Evolutionary conservation across 1,140 invertebrate species (phyloP).

Genomic region (Magallana angulata): DNA sequence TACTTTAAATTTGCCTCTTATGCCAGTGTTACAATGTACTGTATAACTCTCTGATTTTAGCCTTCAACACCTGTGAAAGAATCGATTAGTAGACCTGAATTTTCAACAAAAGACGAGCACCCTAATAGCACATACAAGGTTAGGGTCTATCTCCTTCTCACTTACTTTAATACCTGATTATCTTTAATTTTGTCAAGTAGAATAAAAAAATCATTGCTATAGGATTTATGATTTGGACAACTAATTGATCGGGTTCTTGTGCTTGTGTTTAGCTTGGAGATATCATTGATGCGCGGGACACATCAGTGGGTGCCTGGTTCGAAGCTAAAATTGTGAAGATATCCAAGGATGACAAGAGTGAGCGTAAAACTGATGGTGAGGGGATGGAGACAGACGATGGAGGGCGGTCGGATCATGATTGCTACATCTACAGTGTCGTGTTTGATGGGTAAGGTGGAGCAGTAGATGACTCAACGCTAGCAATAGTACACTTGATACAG

Average conservation of each 20-base stretch:
- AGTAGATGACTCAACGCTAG: too few relatives aligned
- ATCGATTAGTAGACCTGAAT: constrained; percentile 59
- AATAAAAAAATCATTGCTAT: too few relatives aligned
- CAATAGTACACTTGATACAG: too few relatives aligned
- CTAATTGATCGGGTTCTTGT: constrained; percentile 35
- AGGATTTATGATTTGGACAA: too few relatives aligned
- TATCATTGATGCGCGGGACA: constrained; percentile 85
- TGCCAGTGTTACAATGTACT: not conserved
- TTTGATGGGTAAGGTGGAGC: constrained; percentile 77
- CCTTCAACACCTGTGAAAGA: constrained; percentile 60
- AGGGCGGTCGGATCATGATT: constrained; percentile 62
- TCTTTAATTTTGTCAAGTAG: too few relatives aligned
- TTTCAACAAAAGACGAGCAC: constrained; percentile 24
- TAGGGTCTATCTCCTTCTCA: not conserved
- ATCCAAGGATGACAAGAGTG: constrained; percentile 26
- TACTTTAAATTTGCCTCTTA: too few relatives aligned
- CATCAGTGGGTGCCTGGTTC: constrained; percentile 80
- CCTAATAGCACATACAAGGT: constrained; percentile 61
- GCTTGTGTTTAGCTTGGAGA: constrained; percentile 82
- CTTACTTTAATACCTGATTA: not conserved
- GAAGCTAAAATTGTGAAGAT: constrained; percentile 80
- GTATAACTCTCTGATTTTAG: constrained; percentile 9
- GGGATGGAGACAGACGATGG: constrained; percentile 45
- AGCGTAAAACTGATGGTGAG: constrained; percentile 17
- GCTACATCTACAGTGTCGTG: constrained; percentile 76